Evolutionary conservation across 2,797 vertebrate species (phyloP).

Genomic region (Sciaenops ocellatus): DNA sequence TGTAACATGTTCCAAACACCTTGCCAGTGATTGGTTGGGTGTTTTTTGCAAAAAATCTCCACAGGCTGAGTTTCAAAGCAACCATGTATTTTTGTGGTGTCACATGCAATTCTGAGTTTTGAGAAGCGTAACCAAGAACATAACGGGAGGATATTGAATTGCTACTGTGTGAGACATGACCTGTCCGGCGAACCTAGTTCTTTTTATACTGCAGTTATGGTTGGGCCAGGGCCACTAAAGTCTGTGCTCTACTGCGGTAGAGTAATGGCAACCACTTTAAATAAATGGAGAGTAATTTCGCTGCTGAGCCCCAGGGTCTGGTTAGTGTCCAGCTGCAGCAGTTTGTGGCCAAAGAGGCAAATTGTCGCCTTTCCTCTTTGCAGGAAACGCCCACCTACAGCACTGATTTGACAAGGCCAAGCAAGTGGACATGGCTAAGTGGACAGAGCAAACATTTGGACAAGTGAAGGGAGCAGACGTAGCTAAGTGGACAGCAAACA

Average conservation of each 20-base stretch:
- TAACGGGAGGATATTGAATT: constrained; percentile 82
- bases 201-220: constrained; percentile 79
- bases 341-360: constrained; percentile 80
- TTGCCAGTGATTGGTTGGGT: constrained; percentile 51
- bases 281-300: constrained; percentile 77
- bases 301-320: constrained; percentile 70
- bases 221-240: constrained; percentile 79
- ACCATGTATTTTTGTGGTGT: constrained; percentile 85
- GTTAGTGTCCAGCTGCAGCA: constrained; percentile 78
- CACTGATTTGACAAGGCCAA: constrained; percentile 61
- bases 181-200: constrained; percentile 83
- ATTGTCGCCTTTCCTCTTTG: constrained; percentile 78
- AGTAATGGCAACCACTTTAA: constrained; percentile 80
- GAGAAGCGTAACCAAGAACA: constrained; percentile 80
- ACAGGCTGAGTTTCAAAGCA: constrained; percentile 72
- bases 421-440: constrained; percentile 76
- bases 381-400: constrained; percentile 67
- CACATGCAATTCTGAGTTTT: constrained; percentile 76
- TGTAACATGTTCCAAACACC: constrained; percentile 66
- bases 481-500: constrained; percentile 76
- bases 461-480: constrained; percentile 56
- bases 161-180: constrained; percentile 83
- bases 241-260: constrained; percentile 67
- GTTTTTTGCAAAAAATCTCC: constrained; percentile 66
- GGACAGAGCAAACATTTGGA: constrained; percentile 75